These are phyloP conservation scores for Eumeta japonica DNA, from an alignment of 1,140 invertebrate species.

Conservation along the genomic window DNA sequence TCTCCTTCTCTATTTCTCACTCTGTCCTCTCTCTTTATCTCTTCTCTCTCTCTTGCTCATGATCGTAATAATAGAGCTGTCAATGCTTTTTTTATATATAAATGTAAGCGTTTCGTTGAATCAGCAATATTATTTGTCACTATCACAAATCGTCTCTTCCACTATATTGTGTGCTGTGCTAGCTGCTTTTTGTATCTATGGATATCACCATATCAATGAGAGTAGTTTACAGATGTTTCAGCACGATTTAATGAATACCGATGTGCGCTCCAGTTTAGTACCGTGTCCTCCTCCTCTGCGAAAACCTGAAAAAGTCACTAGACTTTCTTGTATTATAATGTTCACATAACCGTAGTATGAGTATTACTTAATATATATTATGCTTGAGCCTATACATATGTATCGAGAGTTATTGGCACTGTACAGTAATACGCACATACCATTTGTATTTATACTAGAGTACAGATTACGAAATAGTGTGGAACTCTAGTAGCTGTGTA, in stretches of 20 bases:
- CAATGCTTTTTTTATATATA: conserved; percentile 55
- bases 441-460: no score
- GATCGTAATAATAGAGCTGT: conserved; percentile 57
- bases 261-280: conserved; percentile 7
- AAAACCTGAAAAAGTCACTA: no score
- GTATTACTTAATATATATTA: no score
- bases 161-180: conserved; percentile 57
- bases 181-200: conserved; percentile 59
- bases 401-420: conserved; percentile 37
- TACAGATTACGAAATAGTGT: no score
- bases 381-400: no score
- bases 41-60: conserved; percentile 40
- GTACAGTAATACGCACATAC: no score
- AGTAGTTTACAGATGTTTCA: conserved; percentile 42
- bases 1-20: conserved; percentile 11
- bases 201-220: conserved; percentile 47
- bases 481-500: no score
- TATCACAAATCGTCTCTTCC: conserved; percentile 55
- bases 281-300: no score
- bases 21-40: conserved; percentile 34
- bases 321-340: no score
- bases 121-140: conserved; percentile 53
- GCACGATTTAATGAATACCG: conserved; percentile 33
- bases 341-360: no score
- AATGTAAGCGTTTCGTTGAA: conserved; percentile 52